Percentiles rank a stretch among this genome's conserved stretches.
phyloP scores from a whole-genome alignment of 1,140 invertebrate species.

The Papilio polyxenes region DNA sequence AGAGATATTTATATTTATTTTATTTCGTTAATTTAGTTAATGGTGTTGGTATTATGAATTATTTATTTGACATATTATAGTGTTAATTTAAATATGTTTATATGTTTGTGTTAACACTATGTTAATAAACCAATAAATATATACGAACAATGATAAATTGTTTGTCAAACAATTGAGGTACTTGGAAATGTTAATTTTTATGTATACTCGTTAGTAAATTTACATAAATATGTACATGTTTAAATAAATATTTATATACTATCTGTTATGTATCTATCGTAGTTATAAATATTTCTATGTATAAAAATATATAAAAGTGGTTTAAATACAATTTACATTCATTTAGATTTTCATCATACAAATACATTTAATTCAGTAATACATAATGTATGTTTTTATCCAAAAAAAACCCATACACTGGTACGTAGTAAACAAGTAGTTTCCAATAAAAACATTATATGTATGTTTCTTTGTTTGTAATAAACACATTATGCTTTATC shows the following conservation, averaged over 20 bases:
- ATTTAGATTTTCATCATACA: neutral
- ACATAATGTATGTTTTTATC: too few relatives aligned
- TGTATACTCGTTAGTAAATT: neutral
- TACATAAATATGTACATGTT: neutral
- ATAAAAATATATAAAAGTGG: too few relatives aligned
- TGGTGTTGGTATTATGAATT: neutral
- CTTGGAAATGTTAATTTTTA: neutral
- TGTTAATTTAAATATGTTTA: neutral
- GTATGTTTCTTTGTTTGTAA: neutral
- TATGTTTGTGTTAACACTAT: neutral
- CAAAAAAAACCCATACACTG: too few relatives aligned
- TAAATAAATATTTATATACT: neutral
- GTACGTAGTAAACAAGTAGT: too few relatives aligned
- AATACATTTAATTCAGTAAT: neutral
- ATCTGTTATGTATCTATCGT: too few relatives aligned
- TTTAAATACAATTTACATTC: neutral
- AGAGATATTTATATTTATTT: neutral
- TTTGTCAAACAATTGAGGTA: neutral
- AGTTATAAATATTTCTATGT: too few relatives aligned
- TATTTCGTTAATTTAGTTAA: neutral
- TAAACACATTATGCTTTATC: slow-evolving; percentile 10
- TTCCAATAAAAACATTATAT: neutral
- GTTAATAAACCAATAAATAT: neutral
- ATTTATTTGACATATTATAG: neutral
- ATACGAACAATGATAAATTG: neutral